phyloP scores from a whole-genome alignment of 2,888 invertebrate genomes.

The Augiades crinisus region DNA sequence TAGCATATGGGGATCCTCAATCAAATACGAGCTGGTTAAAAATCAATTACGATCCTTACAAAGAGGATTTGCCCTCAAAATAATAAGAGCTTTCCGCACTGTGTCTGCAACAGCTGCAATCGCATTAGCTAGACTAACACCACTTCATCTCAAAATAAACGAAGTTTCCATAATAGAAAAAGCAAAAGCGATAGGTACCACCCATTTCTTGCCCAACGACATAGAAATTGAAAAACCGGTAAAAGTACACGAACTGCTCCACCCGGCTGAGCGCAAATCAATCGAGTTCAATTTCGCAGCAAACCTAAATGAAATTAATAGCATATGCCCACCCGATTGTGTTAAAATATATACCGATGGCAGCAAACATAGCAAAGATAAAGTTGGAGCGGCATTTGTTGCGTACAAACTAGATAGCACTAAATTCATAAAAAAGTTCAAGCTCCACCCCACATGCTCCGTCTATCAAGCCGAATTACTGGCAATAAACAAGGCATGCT shows the following conservation, averaged over 20 bases:
- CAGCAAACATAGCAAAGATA: neutral
- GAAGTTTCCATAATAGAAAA: neutral
- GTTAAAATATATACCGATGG: slow-evolving; percentile 15
- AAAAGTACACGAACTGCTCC: neutral
- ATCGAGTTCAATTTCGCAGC: neutral
- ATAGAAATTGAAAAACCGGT: neutral
- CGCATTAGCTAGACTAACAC: neutral
- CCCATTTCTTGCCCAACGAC: neutral
- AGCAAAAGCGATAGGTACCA: neutral
- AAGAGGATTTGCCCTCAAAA: slow-evolving; percentile 7
- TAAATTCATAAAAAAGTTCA: neutral
- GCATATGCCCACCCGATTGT: neutral
- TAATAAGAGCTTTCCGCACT: neutral
- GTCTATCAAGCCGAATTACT: slow-evolving; percentile 10
- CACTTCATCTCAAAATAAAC: neutral
- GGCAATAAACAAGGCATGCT: neutral
- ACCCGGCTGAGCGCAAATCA: neutral
- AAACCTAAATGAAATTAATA: neutral
- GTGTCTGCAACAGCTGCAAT: neutral
- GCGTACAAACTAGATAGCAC: neutral
- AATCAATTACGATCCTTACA: neutral
- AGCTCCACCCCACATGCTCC: slow-evolving; percentile 10
- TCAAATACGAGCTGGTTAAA: neutral
- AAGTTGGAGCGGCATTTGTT: slow-evolving; percentile 11
- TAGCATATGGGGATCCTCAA: slow-evolving; percentile 8